Base-by-base conservation (phyloP, 2,888 invertebrate species). In the Drosophila vallismaia region DNA sequence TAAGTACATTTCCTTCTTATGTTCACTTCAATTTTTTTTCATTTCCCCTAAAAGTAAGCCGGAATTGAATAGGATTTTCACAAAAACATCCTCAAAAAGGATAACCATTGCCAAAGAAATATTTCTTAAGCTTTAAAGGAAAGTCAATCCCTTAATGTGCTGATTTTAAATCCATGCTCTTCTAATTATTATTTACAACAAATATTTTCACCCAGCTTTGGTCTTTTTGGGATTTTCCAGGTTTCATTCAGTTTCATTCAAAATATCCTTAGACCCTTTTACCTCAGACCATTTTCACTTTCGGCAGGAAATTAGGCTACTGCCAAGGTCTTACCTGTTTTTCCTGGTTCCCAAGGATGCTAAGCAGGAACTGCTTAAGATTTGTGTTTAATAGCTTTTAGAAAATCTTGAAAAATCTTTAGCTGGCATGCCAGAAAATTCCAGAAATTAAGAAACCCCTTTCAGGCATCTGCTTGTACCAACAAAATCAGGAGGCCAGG, bases 281-380 rank as follows among this genome's bases (percentile, higher is more conserved):
- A 10, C 10, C 7, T 19, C 19, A 19, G 19, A 19, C 19, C 29
- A n/a, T 53, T 66, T 64, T 66, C 66, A 66, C 66, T 53, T 66
- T 59, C 60, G 10, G 31, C 60, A 42, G 45, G 45, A 52, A 66
- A 66, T 53, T 31, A 4, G 48, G 31, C 28, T 40, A 31, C 46
- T 60, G 40, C 44, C 5, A 45, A 31, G 36, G 52, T 45, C 63
- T 31, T 64, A 31, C 45, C 29, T 64, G 45, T 8, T 24, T 36
- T 31, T 45, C 24, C 33, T 24, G 12, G 6, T 0, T 24, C n/a
- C 33, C 10, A 14, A 14, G 7, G 14, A 46, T 1, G 2, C 26
- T 38, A 53, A 53, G 53, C 63, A 66, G 63, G 66, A 64, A 66
- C 68, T 67, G 68, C 48, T 54, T 33, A 38, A 49, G 48, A 67